Percentiles rank a stretch among this genome's conserved stretches.
phyloP scores from a whole-genome alignment of 2,797 vertebrate species.

The Mycteria americana region DNA sequence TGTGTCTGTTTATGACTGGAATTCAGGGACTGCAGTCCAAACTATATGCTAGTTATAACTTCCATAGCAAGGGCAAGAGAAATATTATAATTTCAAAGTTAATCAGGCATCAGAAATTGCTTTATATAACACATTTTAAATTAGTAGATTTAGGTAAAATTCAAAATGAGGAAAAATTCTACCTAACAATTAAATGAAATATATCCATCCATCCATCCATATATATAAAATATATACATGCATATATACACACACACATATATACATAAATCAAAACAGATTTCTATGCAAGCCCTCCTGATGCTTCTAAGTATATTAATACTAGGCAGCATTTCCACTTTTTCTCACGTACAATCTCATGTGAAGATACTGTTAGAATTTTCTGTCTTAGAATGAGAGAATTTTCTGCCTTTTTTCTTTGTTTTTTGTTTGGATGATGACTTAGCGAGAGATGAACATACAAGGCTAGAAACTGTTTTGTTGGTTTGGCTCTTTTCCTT shows the following conservation, averaged over 20 bases:
- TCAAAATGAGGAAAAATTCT: neutral
- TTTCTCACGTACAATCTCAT: neutral
- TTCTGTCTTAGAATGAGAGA: neutral
- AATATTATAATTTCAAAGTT: neutral
- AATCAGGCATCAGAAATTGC: neutral
- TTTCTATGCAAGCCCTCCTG: neutral
- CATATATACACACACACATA: too few relatives aligned
- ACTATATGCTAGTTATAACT: neutral
- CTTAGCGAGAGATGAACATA: neutral
- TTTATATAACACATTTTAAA: neutral
- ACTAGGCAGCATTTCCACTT: neutral
- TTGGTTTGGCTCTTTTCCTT: neutral
- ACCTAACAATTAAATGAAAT: neutral
- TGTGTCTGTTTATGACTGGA: slow-evolving; percentile 6
- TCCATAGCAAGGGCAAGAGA: neutral
- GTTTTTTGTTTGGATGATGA: neutral
- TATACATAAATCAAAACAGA: neutral
- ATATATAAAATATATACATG: neutral
- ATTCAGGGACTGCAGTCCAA: slow-evolving; percentile 19
- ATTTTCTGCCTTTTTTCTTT: neutral
- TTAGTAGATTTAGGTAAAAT: neutral
- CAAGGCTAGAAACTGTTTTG: neutral
- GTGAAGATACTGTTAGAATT: neutral
- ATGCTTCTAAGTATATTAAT: neutral
- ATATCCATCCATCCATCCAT: neutral